Evolutionary conservation across 2,888 invertebrate species (phyloP).

Genomic region (Alsophila aescularia): DNA sequence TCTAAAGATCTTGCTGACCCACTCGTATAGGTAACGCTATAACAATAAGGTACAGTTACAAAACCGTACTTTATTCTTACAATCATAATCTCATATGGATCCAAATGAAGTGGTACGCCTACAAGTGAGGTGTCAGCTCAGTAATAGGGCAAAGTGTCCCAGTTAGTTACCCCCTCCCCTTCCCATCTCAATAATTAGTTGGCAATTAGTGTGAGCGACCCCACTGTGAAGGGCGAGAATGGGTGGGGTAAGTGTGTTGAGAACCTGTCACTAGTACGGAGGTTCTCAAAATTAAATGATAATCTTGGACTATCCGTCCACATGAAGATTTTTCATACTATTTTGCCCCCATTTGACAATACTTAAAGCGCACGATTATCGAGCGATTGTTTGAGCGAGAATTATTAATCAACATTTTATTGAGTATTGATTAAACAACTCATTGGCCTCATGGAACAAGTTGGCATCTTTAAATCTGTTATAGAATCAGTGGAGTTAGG

Average conservation of each 20-base stretch:
- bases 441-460: no score
- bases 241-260: constrained; percentile 31
- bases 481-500: no score
- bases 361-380: no score
- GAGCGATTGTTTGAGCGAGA: no score
- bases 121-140: constrained; percentile 28
- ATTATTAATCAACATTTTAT: no score
- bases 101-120: constrained; percentile 28
- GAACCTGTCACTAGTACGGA: constrained; percentile 18
- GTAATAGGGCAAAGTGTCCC: constrained; percentile 28
- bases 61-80: constrained; percentile 3
- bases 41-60: background rate
- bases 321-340: no score
- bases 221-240: constrained; percentile 16
- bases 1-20: no score
- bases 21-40: no score
- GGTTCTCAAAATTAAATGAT: background rate
- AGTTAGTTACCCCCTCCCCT: constrained; percentile 21
- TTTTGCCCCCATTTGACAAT: no score
- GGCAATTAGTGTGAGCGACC: constrained; percentile 42
- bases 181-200: constrained; percentile 43
- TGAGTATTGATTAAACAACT: no score
- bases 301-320: background rate
- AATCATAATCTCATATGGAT: constrained; percentile 25
- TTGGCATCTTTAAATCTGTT: no score